Percentiles rank a stretch among this genome's conserved stretches.
phyloP scores from a whole-genome alignment of 2,888 invertebrate species.

The Petrolisthes manimaculis region DNA sequence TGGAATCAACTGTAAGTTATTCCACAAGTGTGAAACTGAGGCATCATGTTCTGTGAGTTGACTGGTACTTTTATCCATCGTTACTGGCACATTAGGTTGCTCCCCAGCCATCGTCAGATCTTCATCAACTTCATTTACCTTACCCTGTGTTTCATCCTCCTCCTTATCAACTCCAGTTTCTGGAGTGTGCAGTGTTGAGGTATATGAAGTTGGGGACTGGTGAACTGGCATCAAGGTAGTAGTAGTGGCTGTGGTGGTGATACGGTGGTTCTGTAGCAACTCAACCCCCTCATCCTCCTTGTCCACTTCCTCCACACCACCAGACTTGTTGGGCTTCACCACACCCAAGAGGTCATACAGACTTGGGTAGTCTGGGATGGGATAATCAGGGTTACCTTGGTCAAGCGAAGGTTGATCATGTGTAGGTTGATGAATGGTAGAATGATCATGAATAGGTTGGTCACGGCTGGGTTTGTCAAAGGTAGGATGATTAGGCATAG shows the following conservation, averaged over 20 bases:
- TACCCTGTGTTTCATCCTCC: not conserved
- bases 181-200: not conserved
- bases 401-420: no score
- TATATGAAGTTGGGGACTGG: not conserved
- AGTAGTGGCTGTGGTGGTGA: not conserved
- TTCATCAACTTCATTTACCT: not conserved
- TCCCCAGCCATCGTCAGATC: not conserved
- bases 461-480: no score
- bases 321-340: constrained; percentile 15
- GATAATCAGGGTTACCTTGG: not conserved
- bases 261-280: constrained; percentile 42
- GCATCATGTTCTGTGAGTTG: constrained; percentile 22
- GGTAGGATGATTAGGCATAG: no score
- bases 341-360: constrained; percentile 38
- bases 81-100: not conserved
- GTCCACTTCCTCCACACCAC: not conserved
- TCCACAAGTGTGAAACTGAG: constrained; percentile 52
- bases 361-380: constrained; percentile 8
- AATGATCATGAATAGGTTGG: no score
- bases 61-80: not conserved
- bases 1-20: constrained; percentile 49
- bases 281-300: constrained; percentile 28
- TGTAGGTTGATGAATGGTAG: no score
- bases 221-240: not conserved
- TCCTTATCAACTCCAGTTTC: not conserved